These are phyloP conservation scores for Bombus superbus DNA, from an alignment of 1,140 invertebrate species.

Conservation along the genomic window DNA sequence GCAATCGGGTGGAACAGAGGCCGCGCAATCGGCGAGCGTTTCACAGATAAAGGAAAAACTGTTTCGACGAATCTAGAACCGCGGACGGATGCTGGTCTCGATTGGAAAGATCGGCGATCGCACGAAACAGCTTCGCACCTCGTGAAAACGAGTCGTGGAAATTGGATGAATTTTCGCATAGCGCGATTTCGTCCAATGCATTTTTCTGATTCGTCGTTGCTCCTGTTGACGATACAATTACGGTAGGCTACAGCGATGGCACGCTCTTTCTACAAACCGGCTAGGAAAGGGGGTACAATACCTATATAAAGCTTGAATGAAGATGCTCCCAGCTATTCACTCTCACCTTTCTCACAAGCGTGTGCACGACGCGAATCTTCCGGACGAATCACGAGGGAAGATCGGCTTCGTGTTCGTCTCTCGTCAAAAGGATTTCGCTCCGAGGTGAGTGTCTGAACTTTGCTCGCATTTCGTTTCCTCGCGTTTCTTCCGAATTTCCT, in stretches of 20 bases:
- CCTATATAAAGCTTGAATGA: constrained; percentile 83
- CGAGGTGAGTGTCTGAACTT: constrained; percentile 52
- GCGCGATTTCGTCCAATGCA: constrained; percentile 47
- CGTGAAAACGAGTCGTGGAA: no score
- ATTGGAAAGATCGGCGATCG: no score
- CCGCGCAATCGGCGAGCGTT: no score
- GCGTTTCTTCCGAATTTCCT: not conserved
- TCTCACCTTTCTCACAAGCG: constrained; percentile 78
- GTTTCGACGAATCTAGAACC: no score
- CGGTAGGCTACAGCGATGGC: constrained; percentile 70
- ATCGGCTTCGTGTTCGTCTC: constrained; percentile 54
- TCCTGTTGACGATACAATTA: constrained; percentile 71
- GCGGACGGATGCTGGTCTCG: no score
- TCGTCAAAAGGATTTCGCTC: constrained; percentile 56
- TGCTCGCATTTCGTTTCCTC: not conserved
- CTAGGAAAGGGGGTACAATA: constrained; percentile 81
- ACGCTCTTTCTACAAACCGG: constrained; percentile 76
- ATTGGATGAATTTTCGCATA: not conserved
- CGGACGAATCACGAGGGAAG: constrained; percentile 64
- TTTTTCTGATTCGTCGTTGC: constrained; percentile 15
- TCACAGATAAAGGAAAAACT: no score
- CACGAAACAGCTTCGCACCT: no score
- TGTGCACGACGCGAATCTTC: constrained; percentile 67
- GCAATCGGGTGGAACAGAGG: no score
- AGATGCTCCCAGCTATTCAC: constrained; percentile 83